Percentiles rank a stretch among this genome's conserved stretches.
phyloP scores from a whole-genome alignment of 2,113 vertebrate species.

The Peucedramus taeniatus region DNA sequence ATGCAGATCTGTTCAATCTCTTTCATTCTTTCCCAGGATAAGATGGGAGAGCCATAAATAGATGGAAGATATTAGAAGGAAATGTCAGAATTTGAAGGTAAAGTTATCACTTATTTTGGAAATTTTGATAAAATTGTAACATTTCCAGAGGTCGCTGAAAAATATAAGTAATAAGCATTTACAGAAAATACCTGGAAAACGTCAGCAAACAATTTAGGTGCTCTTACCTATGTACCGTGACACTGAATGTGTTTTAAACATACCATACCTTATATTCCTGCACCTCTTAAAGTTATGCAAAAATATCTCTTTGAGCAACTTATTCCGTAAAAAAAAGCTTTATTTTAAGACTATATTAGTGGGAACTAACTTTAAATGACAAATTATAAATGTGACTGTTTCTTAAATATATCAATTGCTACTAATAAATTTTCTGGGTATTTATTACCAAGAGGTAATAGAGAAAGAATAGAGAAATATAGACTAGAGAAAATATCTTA shows the following conservation, averaged over 20 bases:
- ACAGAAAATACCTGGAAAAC: not conserved
- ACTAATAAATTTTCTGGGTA: not conserved
- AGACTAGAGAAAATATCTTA: not conserved
- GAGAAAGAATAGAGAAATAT: too few species aligned
- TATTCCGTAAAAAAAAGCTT: not conserved
- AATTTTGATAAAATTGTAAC: not conserved
- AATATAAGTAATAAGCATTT: not conserved
- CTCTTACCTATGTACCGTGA: not conserved
- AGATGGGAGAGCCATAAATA: not conserved
- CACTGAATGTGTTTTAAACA: not conserved
- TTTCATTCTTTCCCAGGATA: not conserved
- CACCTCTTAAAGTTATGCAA: not conserved
- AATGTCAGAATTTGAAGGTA: not conserved
- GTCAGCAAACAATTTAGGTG: not conserved
- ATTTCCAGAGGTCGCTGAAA: not conserved
- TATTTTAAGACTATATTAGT: not conserved
- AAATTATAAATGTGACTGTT: not conserved
- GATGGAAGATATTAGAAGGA: not conserved
- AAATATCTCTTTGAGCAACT: not conserved
- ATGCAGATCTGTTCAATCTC: not conserved
- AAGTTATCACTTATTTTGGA: not conserved
- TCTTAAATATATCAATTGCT: not conserved
- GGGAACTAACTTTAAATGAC: not conserved
- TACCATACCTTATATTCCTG: not conserved
- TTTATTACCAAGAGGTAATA: not conserved